Conservation (phyloP, 2,888 invertebrate genomes). For the Morinoia aosen region DNA sequence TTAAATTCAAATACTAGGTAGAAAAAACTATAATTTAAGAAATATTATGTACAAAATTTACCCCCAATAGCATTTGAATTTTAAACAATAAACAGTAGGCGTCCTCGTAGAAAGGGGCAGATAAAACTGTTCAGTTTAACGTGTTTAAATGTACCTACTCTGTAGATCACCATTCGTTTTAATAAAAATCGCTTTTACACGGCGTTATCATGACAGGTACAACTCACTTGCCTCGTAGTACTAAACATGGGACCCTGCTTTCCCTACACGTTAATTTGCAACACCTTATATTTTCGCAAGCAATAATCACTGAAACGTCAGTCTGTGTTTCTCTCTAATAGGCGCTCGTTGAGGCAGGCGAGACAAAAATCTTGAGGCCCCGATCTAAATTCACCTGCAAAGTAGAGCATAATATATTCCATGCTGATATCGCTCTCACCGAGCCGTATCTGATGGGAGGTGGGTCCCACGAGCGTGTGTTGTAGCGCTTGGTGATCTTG, state of each 20-base stretch:
- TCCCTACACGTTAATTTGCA: not conserved
- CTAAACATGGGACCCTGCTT: not conserved
- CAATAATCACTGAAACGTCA: not conserved
- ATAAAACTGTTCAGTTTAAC: not conserved
- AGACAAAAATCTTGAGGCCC: not conserved
- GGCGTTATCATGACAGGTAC: not conserved
- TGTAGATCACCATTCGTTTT: not conserved
- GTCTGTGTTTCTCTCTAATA: too few species aligned
- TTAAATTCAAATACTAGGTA: too few species aligned
- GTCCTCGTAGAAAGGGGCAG: not conserved
- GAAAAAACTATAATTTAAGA: too few species aligned
- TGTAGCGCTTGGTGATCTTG: constrained; percentile 8
- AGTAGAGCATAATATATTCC: too few species aligned
- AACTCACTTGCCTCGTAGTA: not conserved
- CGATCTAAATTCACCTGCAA: too few species aligned
- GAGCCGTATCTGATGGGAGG: constrained; percentile 28
- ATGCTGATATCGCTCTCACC: not conserved
- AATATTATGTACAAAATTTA: not conserved
- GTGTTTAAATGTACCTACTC: not conserved
- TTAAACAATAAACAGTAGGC: not conserved
- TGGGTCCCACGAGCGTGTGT: not conserved
- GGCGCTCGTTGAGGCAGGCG: not conserved
- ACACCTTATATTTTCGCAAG: not conserved
- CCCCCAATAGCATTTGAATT: not conserved
- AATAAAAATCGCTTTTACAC: not conserved